Conservation (phyloP, 2,113 vertebrate genomes). For the Podiceps cristatus region DNA sequence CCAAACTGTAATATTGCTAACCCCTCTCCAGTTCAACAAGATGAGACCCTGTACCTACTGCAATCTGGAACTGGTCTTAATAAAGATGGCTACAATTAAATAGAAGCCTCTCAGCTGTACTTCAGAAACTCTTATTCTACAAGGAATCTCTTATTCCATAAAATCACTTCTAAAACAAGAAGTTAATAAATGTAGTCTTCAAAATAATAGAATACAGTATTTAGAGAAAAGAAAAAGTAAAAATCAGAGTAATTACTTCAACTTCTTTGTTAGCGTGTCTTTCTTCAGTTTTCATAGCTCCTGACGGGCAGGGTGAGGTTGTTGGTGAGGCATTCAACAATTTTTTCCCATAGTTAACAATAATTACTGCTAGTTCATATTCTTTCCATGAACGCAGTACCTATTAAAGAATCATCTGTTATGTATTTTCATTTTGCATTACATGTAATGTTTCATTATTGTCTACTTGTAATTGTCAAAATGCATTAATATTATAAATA, state of each 20-base stretch:
- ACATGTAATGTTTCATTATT: neutral
- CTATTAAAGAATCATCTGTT: slow-evolving; percentile 75
- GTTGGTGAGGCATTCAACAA: slow-evolving; percentile 70
- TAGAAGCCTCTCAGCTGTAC: neutral
- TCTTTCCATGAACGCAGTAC: slow-evolving; percentile 81
- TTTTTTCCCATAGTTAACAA: slow-evolving; percentile 85
- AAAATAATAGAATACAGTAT: neutral
- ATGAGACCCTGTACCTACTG: neutral
- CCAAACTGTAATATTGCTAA: neutral
- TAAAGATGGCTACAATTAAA: neutral
- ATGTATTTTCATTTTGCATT: neutral
- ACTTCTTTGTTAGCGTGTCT: neutral
- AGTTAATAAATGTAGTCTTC: neutral
- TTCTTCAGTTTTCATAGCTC: slow-evolving; percentile 3
- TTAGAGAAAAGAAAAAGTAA: neutral
- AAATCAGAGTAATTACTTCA: slow-evolving; percentile 53
- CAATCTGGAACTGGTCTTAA: neutral
- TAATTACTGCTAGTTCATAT: slow-evolving; percentile 76
- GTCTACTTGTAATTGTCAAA: neutral
- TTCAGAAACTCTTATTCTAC: neutral
- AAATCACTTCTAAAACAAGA: neutral
- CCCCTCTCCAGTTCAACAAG: neutral
- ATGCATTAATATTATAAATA: neutral
- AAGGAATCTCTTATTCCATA: neutral
- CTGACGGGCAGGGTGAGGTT: neutral